A percentile compares a stretch with the other conserved stretches of the same genome.
These are phyloP conservation scores for Tachysurus fulvidraco DNA, from an alignment of 2,113 vertebrate genomes.

Conservation along the genomic window DNA sequence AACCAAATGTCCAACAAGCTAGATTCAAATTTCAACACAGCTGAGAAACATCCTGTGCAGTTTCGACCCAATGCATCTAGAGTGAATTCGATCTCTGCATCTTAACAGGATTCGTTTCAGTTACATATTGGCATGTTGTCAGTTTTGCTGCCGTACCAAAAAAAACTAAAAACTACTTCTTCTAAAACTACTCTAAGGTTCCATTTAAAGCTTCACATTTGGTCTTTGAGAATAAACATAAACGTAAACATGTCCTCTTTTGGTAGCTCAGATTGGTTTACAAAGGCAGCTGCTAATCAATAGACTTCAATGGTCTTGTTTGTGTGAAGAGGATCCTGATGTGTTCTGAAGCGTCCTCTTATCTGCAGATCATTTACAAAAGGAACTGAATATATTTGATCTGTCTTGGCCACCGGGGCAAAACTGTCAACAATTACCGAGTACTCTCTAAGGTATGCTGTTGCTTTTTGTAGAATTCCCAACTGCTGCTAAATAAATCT, in stretches of 20 bases:
- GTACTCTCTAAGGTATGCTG: not conserved
- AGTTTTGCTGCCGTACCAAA: not conserved
- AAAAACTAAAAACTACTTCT: no score
- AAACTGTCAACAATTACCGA: not conserved
- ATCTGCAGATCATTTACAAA: not conserved
- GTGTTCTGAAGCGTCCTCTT: not conserved
- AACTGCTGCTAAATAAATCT: not conserved
- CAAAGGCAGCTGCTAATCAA: constrained; percentile 9
- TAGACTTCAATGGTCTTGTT: not conserved
- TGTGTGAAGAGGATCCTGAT: not conserved
- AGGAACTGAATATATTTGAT: not conserved
- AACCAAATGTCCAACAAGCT: not conserved
- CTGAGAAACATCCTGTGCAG: not conserved
- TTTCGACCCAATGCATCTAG: not conserved
- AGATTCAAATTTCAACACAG: not conserved
- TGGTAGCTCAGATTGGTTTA: not conserved
- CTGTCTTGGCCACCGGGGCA: not conserved
- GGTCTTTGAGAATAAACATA: not conserved
- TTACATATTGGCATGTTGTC: not conserved
- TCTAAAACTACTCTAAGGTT: not conserved
- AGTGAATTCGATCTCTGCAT: not conserved
- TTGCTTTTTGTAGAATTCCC: not conserved
- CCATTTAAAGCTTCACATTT: not conserved
- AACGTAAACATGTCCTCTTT: not conserved
- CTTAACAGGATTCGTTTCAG: not conserved